These are phyloP conservation scores for cattle (Bos taurus) DNA, from an alignment of 2,113 vertebrate species.

Conservation along the genomic window DNA sequence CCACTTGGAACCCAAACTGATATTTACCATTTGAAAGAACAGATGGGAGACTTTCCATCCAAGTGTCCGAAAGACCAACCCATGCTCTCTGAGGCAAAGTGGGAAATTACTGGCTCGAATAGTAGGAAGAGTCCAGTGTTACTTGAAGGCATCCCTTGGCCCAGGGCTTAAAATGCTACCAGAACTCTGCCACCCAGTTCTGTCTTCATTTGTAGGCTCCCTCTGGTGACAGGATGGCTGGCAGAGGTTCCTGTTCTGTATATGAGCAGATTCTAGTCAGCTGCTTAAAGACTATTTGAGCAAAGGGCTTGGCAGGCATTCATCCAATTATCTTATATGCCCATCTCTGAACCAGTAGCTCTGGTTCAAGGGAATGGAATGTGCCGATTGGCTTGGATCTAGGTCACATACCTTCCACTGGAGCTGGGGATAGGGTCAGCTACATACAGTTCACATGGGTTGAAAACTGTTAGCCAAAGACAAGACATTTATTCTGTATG, in stretches of 20 bases:
- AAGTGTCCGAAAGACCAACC: not conserved
- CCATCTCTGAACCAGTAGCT: not conserved
- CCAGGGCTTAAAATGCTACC: not conserved
- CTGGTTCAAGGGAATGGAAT: not conserved
- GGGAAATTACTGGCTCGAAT: not conserved
- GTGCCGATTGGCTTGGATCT: not conserved
- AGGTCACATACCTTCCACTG: not conserved
- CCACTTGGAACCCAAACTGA: not conserved
- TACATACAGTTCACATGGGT: not conserved
- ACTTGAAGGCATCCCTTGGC: not conserved
- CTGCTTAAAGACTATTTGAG: not conserved
- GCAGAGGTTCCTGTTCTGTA: not conserved
- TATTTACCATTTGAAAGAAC: conserved; percentile 18
- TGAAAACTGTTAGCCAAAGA: not conserved
- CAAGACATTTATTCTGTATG: not conserved
- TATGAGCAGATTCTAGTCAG: not conserved
- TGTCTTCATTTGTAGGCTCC: not conserved
- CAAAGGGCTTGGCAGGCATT: not conserved
- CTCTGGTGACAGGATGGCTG: not conserved
- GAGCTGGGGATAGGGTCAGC: not conserved
- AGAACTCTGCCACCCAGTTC: not conserved
- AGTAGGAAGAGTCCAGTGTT: not conserved
- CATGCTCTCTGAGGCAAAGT: not conserved
- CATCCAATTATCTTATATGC: not conserved
- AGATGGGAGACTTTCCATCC: not conserved